A percentile compares a stretch with the other conserved stretches of the same genome.
Conservation (phyloP, 2,113 vertebrate genomes). For the Cynocephalus volans region DNA sequence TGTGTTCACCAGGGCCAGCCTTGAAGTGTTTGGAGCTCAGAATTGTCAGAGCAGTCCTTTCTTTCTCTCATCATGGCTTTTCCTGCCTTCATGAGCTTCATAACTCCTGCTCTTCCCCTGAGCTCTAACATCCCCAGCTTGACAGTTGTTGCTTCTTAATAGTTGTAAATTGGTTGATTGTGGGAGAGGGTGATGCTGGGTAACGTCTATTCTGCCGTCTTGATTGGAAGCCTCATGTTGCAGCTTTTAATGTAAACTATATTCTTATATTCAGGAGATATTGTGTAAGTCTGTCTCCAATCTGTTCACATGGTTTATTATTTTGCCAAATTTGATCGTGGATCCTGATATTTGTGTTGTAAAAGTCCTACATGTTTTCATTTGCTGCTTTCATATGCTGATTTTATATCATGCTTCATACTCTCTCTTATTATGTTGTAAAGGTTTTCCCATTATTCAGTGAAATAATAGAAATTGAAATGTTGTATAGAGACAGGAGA, state of each 20-base stretch:
- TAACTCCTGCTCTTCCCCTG: too few relatives aligned
- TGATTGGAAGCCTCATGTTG: background rate
- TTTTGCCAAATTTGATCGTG: conserved; percentile 60
- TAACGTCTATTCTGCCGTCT: too few relatives aligned
- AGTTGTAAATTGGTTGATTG: too few relatives aligned
- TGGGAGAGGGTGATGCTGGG: too few relatives aligned
- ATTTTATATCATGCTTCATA: conserved; percentile 65
- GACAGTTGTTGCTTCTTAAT: too few relatives aligned
- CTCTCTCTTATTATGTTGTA: conserved; percentile 57
- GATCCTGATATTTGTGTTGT: conserved; percentile 43
- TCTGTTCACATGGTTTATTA: conserved; percentile 47
- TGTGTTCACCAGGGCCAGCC: too few relatives aligned
- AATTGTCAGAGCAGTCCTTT: too few relatives aligned
- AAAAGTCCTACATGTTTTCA: conserved; percentile 53
- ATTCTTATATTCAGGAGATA: background rate
- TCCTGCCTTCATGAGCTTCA: too few relatives aligned
- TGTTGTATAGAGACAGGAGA: conserved; percentile 37
- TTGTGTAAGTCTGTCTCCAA: background rate
- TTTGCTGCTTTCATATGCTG: conserved; percentile 66
- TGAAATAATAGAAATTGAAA: conserved; percentile 68
- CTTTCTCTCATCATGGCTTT: too few relatives aligned
- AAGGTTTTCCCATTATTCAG: conserved; percentile 70
- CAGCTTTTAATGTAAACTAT: conserved; percentile 4
- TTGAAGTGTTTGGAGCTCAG: too few relatives aligned
- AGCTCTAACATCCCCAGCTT: too few relatives aligned